Evolutionary conservation across 1,140 invertebrate genomes (phyloP).

Genomic region (Ceratoteleas bidentatus): DNA sequence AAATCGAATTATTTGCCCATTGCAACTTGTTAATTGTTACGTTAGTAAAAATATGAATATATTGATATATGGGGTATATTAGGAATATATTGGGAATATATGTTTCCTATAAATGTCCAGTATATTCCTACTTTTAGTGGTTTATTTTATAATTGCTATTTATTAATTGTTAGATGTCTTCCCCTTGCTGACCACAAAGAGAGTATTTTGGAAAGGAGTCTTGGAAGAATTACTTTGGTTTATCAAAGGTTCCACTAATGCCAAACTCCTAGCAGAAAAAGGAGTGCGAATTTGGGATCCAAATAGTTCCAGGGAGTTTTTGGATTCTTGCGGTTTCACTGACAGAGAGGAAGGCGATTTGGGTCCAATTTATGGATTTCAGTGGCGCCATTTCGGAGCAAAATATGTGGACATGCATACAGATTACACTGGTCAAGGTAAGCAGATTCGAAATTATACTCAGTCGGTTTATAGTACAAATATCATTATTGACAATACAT

Average conservation of each 20-base stretch:
- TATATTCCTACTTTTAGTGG: no score
- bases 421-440: constrained; percentile 93
- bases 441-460: constrained; percentile 63
- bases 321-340: constrained; percentile 93
- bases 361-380: constrained; percentile 99
- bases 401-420: constrained; percentile 92
- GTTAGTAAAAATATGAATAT: background rate
- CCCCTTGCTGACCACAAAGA: constrained; percentile 97
- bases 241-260: constrained; percentile 95
- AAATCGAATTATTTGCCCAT: no score
- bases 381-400: constrained; percentile 99
- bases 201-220: constrained; percentile 96
- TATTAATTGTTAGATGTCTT: constrained; percentile 79
- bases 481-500: no score
- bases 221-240: constrained; percentile 98
- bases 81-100: background rate
- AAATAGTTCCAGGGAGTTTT: constrained; percentile 94
- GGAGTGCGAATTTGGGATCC: constrained; percentile 98
- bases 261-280: constrained; percentile 92
- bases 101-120: no score
- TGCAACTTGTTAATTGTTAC: background rate
- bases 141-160: background rate
- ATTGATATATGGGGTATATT: background rate
- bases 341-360: constrained; percentile 97
- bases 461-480: no score